Base-by-base conservation (phyloP, 2,797 vertebrate genomes). In the Brotula barbata region DNA sequence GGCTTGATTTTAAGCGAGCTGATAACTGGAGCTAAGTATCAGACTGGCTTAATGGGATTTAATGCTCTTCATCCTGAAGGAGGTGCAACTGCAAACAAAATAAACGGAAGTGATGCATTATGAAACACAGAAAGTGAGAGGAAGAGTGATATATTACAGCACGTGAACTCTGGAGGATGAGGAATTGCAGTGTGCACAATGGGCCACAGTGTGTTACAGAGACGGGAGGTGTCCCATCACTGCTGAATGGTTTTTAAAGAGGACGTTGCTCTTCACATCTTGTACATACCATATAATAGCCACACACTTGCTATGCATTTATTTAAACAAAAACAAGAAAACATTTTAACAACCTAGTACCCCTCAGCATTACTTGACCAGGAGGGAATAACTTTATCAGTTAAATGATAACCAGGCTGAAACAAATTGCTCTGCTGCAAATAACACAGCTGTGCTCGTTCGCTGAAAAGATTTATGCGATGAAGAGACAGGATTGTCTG, bases 191-290 rank as follows among this genome's bases (percentile, higher is more conserved):
- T 54, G 64, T 71, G 64, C 56, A 42, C 49, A 69, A 70, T 41
- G 50, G 52, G 62, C 64, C 47, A 74, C 60, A 58, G 40, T 63
- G 65, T 74, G 63, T 68, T 75, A 31, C 65, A 79, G 56, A 68
- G 60, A 75, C 64, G 61, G 55, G 59, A 82, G 59, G 76, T 84
- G 83, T 89, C 87, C 82, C 75, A 86, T 90, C 83, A 75, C 85
- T 82, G 75, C 82, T 75, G 75, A 84, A 79, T 65, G 40, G 54
- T 48, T 80, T 77, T 65, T 71, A 69, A 75, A 45, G 58, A 56
- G 56, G 67, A 73, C 62, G 48, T 8, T 0, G 71, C 53, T 42
- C 9, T 21, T 67, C 21, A 47, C 16, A 16, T 54, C 40, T 34
- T 40, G 28, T 47, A 64, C 53, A 61, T 22, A 60, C 25, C 12